Percentiles rank a stretch among this genome's conserved stretches.
phyloP scores from a whole-genome alignment of 2,113 vertebrate species.

The Elachura formosa region DNA sequence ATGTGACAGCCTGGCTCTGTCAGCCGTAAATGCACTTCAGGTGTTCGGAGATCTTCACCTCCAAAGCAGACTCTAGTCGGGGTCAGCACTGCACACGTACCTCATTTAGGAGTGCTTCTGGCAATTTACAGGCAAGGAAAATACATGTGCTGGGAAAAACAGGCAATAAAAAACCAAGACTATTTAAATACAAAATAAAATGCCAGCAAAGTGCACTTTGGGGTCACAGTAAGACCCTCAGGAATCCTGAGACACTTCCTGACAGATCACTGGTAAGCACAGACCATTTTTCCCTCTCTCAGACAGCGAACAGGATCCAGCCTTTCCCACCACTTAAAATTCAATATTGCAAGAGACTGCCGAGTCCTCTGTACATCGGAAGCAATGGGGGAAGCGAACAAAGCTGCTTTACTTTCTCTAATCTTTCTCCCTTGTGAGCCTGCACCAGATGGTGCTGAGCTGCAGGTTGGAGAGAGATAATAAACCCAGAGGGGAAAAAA shows the following conservation, averaged over 20 bases:
- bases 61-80: not conserved
- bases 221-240: not conserved
- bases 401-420: slow-evolving; percentile 30
- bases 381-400: not conserved
- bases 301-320: not conserved
- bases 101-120: not conserved
- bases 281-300: not conserved
- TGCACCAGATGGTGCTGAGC: slow-evolving; percentile 33
- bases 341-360: not conserved
- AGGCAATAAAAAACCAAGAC: not conserved
- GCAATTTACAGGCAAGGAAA: not conserved
- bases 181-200: not conserved
- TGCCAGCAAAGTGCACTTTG: not conserved
- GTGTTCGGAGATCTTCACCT: not conserved
- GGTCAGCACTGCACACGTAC: not conserved
- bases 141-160: not conserved
- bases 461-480: slow-evolving; percentile 36
- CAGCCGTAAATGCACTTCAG: not conserved
- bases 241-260: not conserved
- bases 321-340: not conserved
- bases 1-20: not conserved
- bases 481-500: slow-evolving; percentile 2
- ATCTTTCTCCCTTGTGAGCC: slow-evolving; percentile 5
- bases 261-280: not conserved
- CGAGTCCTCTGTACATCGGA: not conserved